Evolutionary conservation across 2,888 invertebrate species (phyloP).

Genomic region (Nymphalis c-album): DNA sequence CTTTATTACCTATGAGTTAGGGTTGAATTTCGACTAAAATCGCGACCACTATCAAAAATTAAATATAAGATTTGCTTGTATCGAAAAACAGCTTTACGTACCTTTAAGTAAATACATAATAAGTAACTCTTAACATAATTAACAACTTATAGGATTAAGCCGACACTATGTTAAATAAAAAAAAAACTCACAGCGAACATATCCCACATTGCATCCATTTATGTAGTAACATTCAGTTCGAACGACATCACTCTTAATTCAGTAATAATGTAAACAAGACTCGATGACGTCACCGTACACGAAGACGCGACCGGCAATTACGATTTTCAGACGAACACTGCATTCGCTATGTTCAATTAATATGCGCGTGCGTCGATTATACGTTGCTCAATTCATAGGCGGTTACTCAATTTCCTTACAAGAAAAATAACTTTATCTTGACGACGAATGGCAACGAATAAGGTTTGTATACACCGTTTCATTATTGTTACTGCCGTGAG

Average conservation of each 20-base stretch:
- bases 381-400: slow-evolving; percentile 24
- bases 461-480: too few relatives aligned
- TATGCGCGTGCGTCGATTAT: slow-evolving; percentile 33
- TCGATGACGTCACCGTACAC: background rate
- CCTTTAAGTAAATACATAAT: too few relatives aligned
- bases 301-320: slow-evolving; percentile 41
- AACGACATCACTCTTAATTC: background rate
- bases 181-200: slow-evolving; percentile 33
- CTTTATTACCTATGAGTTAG: too few relatives aligned
- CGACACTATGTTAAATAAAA: background rate
- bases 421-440: too few relatives aligned
- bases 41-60: too few relatives aligned
- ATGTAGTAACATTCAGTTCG: background rate
- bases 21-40: too few relatives aligned
- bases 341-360: slow-evolving; percentile 34
- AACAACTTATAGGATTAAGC: too few relatives aligned
- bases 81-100: too few relatives aligned
- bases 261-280: background rate
- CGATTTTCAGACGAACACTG: slow-evolving; percentile 43
- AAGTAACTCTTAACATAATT: too few relatives aligned
- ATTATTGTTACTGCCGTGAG: too few relatives aligned
- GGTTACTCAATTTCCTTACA: background rate
- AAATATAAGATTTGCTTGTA: too few relatives aligned
- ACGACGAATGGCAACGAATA: too few relatives aligned
- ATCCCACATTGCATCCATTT: slow-evolving; percentile 35